Conservation (phyloP, 2,113 vertebrate species). For the Tenebrosternarchus preto region DNA sequence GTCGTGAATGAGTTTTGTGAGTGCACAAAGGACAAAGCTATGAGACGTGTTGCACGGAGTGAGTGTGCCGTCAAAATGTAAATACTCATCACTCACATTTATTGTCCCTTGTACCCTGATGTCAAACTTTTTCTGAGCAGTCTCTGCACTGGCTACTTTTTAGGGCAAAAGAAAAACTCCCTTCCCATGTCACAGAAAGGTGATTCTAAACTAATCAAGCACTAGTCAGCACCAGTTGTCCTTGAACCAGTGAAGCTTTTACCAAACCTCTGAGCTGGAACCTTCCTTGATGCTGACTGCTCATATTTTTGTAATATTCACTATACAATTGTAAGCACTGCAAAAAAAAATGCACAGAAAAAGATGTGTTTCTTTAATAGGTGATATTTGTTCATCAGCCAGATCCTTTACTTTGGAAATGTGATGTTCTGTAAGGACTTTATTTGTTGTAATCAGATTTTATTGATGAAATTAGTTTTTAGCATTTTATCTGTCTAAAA, state of each 20-base stretch:
- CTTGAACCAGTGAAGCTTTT: constrained; percentile 28
- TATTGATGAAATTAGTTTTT: constrained; percentile 13
- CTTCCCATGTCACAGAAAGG: constrained; percentile 15
- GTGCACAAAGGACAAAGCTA: constrained; percentile 1
- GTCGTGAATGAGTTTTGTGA: constrained; percentile 9
- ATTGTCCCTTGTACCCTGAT: constrained; percentile 53
- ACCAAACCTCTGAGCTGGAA: constrained; percentile 28
- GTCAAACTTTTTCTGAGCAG: constrained; percentile 47
- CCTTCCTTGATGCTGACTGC: constrained; percentile 40
- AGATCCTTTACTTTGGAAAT: constrained; percentile 13
- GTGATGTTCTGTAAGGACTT: background rate
- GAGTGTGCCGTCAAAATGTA: constrained; percentile 52
- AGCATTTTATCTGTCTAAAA: background rate
- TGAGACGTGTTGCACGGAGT: constrained; percentile 32
- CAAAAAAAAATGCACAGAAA: constrained; percentile 40
- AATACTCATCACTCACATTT: constrained; percentile 38
- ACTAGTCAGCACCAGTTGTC: constrained; percentile 1
- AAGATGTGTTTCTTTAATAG: background rate
- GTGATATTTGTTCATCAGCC: constrained; percentile 19
- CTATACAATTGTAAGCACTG: constrained; percentile 48
- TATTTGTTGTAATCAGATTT: background rate
- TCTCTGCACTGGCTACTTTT: constrained; percentile 35
- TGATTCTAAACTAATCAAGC: constrained; percentile 8
- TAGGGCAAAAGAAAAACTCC: background rate
- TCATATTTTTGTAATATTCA: constrained; percentile 49